Percentiles rank a stretch among this genome's conserved stretches.
Evolutionary conservation across 1,140 invertebrate genomes (phyloP).

Genomic region (Sycophaga agraensis): DNA sequence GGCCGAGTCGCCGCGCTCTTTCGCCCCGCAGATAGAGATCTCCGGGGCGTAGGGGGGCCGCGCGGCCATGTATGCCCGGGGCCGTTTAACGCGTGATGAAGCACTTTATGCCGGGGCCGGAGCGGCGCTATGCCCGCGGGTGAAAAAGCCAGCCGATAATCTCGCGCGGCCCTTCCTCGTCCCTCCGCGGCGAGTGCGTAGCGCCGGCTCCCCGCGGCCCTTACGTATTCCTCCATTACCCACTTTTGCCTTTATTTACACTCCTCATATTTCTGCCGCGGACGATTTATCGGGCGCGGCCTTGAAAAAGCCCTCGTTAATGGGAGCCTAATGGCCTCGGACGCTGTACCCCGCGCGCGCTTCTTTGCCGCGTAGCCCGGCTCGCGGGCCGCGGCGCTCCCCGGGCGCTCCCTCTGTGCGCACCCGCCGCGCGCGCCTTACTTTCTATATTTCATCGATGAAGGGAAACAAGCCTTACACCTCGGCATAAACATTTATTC

Average conservation of each 20-base stretch:
- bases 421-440: too few species aligned
- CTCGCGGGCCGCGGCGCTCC: too few species aligned
- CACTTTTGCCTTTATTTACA: slow-evolving; percentile 17
- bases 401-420: too few species aligned
- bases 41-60: slow-evolving; percentile 23
- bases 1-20: slow-evolving; percentile 36
- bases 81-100: slow-evolving; percentile 36
- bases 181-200: neutral
- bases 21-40: slow-evolving; percentile 36
- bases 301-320: slow-evolving; percentile 11
- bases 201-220: neutral
- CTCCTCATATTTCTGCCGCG: slow-evolving; percentile 11
- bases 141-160: neutral
- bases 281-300: slow-evolving; percentile 5
- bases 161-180: neutral
- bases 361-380: neutral
- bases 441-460: too few species aligned
- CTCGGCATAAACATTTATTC: too few species aligned
- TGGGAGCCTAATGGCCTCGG: neutral
- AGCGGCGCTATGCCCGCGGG: neutral
- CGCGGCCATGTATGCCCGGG: neutral
- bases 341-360: neutral
- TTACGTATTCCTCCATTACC: slow-evolving; percentile 1
- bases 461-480: too few species aligned
- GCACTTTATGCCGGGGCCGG: slow-evolving; percentile 16